Conservation (phyloP, 92 coral and sea anemone species). For the Zoanthus gigantus region DNA sequence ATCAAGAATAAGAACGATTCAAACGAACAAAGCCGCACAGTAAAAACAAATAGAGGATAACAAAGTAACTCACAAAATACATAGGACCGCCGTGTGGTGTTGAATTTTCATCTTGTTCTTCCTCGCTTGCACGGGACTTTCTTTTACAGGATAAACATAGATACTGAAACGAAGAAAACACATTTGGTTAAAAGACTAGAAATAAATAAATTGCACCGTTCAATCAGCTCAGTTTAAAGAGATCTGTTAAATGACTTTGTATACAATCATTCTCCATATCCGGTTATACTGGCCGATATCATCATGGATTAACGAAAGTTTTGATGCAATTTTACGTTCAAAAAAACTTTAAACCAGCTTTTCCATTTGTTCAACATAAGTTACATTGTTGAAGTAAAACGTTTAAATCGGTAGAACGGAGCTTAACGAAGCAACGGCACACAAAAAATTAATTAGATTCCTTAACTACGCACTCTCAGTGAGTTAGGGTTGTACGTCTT, state of each 20-base stretch:
- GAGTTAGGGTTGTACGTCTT: neutral
- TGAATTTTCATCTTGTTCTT: slow-evolving; percentile 88
- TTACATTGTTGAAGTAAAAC: no score
- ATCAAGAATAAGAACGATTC: neutral
- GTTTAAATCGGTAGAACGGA: no score
- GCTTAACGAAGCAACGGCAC: no score
- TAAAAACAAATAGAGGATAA: neutral
- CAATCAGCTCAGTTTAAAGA: neutral
- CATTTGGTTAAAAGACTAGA: neutral
- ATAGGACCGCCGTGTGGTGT: slow-evolving; percentile 88
- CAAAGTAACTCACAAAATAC: slow-evolving; percentile 81
- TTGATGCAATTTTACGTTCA: no score
- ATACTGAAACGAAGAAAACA: slow-evolving; percentile 59
- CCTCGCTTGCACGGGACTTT: slow-evolving; percentile 75
- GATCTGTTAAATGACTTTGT: no score
- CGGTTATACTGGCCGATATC: no score
- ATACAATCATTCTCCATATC: no score
- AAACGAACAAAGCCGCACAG: neutral
- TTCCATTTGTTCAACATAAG: no score
- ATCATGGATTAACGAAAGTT: no score
- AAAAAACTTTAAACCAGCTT: no score
- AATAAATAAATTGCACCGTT: neutral
- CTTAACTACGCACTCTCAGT: no score
- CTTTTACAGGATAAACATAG: slow-evolving; percentile 86
- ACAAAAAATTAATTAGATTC: no score